These are phyloP conservation scores for Neogobius melanostomus DNA, from an alignment of 2,113 vertebrate genomes.

Conservation along the genomic window DNA sequence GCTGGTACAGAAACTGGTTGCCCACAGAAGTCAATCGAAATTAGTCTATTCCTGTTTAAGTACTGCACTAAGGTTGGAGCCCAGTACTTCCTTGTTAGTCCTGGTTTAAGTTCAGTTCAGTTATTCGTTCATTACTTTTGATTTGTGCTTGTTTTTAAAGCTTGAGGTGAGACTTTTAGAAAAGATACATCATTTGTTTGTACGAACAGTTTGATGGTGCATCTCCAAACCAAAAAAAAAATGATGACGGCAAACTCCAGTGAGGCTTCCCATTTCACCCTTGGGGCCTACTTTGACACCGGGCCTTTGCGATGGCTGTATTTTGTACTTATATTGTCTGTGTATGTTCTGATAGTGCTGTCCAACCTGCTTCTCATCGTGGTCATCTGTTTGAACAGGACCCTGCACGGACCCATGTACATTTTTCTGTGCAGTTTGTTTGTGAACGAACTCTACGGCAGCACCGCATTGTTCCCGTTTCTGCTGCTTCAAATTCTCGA, in stretches of 20 bases:
- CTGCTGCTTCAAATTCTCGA: constrained; percentile 1
- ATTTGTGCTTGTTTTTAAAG: too few relatives aligned
- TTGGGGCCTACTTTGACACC: constrained; percentile 2
- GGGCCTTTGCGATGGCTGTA: constrained; percentile 1
- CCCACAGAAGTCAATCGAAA: too few relatives aligned
- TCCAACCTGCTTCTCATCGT: constrained; percentile 37
- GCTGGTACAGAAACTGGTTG: too few relatives aligned
- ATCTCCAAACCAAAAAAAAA: background rate
- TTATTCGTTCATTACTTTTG: background rate
- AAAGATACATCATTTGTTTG: background rate
- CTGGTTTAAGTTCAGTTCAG: background rate
- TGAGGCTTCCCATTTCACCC: background rate
- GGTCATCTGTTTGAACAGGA: constrained; percentile 42
- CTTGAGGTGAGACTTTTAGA: too few relatives aligned
- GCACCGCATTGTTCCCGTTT: constrained; percentile 37
- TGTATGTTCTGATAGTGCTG: constrained; percentile 9
- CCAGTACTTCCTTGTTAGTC: background rate
- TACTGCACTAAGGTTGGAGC: too few relatives aligned
- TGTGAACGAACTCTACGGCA: constrained; percentile 52
- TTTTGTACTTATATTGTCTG: background rate
- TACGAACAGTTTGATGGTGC: background rate
- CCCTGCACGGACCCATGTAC: constrained; percentile 58
- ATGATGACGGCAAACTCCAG: background rate
- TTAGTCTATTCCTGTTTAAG: too few relatives aligned
- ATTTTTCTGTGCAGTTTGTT: constrained; percentile 39